phyloP scores from a whole-genome alignment of 2,113 vertebrate species.

The Dendropsophus ebraccatus region DNA sequence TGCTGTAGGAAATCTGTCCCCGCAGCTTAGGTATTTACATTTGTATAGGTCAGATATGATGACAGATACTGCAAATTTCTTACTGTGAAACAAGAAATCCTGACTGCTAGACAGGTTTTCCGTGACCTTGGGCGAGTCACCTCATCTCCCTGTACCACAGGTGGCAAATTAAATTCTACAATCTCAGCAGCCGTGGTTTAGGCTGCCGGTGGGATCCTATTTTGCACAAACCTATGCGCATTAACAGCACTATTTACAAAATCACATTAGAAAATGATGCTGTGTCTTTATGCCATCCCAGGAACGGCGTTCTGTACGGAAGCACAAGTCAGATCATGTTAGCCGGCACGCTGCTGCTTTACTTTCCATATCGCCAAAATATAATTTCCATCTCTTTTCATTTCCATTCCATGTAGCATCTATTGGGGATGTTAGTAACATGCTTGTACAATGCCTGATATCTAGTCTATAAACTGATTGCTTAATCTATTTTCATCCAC shows the following conservation, averaged over 20 bases:
- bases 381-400: conserved; percentile 1
- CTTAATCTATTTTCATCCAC: background rate
- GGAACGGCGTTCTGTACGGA: background rate
- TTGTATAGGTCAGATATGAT: conserved; percentile 49
- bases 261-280: conserved; percentile 35
- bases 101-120: conserved; percentile 51
- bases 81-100: conserved; percentile 56
- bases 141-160: conserved; percentile 53
- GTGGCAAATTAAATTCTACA: conserved; percentile 56
- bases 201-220: conserved; percentile 52
- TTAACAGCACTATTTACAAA: conserved; percentile 53
- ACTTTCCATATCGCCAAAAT: conserved; percentile 12
- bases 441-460: background rate
- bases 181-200: conserved; percentile 48
- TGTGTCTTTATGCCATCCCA: conserved; percentile 29
- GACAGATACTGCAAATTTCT: conserved; percentile 52
- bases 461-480: background rate
- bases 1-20: conserved; percentile 50
- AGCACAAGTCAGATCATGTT: conserved; percentile 26
- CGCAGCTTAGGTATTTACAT: conserved; percentile 54
- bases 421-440: background rate
- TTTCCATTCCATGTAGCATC: background rate
- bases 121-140: conserved; percentile 52
- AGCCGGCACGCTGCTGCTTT: background rate
- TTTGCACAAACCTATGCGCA: conserved; percentile 55